Evolutionary conservation across 2,113 vertebrate genomes (phyloP).

Genomic region (Pachycephala philippinensis): DNA sequence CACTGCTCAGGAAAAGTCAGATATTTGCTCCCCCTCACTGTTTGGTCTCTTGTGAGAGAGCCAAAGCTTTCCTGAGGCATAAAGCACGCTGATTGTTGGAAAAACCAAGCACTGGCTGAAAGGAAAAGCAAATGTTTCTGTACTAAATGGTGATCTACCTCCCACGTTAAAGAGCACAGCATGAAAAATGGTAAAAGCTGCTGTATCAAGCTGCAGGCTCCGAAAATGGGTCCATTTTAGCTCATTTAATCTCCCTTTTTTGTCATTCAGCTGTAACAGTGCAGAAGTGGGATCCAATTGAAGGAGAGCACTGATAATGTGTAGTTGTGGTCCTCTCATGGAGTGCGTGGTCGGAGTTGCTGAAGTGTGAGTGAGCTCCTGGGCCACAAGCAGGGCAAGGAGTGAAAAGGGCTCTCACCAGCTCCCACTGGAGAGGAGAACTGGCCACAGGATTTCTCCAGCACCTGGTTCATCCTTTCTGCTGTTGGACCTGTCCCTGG

Average conservation of each 20-base stretch:
- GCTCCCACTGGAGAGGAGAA: background rate
- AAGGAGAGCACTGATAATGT: background rate
- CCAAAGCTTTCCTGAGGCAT: background rate
- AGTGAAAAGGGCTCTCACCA: background rate
- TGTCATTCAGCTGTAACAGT: background rate
- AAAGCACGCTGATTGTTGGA: background rate
- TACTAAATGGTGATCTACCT: background rate
- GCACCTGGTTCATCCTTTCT: background rate
- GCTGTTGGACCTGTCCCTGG: background rate
- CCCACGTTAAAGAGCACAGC: background rate
- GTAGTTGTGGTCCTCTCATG: background rate
- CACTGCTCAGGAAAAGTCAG: background rate
- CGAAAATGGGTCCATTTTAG: background rate
- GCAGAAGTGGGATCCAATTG: background rate
- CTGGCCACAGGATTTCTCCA: background rate
- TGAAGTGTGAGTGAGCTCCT: background rate
- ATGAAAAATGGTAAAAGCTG: background rate
- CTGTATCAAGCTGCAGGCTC: background rate
- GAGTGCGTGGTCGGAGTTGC: rapidly evolving
- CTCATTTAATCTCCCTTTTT: background rate
- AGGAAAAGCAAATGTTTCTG: background rate
- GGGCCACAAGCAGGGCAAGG: background rate
- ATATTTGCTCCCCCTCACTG: background rate
- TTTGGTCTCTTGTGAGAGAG: background rate
- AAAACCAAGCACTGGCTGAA: background rate